Conservation (phyloP, 2,113 vertebrate genomes). For the Phasianus colchicus region DNA sequence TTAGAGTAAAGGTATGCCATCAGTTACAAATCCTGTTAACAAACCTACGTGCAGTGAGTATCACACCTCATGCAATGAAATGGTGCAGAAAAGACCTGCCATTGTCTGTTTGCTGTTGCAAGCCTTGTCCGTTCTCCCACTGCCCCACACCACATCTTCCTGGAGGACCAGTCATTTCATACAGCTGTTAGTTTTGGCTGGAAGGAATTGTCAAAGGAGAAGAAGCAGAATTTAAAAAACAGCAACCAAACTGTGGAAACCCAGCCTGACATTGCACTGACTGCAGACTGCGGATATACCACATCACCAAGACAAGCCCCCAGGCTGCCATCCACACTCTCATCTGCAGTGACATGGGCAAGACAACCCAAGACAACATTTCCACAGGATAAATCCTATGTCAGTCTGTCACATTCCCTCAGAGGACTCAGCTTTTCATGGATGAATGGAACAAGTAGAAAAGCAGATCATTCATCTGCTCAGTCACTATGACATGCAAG, state of each 20-base stretch:
- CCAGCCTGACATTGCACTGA: background rate
- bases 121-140: background rate
- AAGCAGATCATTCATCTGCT: background rate
- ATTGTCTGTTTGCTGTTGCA: background rate
- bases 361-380: background rate
- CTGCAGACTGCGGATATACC: background rate
- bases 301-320: background rate
- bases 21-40: background rate
- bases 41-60: background rate
- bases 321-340: accelerated
- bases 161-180: background rate
- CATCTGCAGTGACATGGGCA: background rate
- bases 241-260: background rate
- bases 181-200: background rate
- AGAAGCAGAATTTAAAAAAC: background rate
- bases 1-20: background rate
- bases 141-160: accelerated
- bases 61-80: background rate
- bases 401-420: background rate
- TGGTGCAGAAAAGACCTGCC: background rate
- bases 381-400: background rate
- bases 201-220: background rate
- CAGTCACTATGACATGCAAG: background rate
- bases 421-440: background rate
- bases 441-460: background rate